A percentile compares a stretch with the other conserved stretches of the same genome.
phyloP scores from a whole-genome alignment of 2,113 vertebrate genomes.

The Orycteropus afer region DNA sequence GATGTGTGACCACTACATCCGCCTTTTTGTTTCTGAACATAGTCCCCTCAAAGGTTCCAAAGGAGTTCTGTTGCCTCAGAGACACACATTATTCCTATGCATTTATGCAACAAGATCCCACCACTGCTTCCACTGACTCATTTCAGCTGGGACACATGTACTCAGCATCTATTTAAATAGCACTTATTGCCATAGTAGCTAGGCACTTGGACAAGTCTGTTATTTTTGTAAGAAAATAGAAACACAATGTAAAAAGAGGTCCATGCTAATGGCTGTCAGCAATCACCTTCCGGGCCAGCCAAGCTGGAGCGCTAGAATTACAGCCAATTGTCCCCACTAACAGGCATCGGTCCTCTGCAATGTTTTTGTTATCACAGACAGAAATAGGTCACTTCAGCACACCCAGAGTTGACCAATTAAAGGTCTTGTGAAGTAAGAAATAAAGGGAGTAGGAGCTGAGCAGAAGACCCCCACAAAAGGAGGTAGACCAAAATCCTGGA shows the following conservation, averaged over 20 bases:
- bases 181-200: conserved; percentile 63
- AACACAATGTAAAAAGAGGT: conserved; percentile 55
- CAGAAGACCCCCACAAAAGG: not conserved
- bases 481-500: not conserved
- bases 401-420: conserved; percentile 56
- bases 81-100: conserved; percentile 30
- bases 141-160: conserved; percentile 43
- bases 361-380: conserved; percentile 53
- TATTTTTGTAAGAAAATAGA: conserved; percentile 71
- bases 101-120: conserved; percentile 55
- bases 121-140: conserved; percentile 49
- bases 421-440: conserved; percentile 47
- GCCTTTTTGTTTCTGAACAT: not conserved
- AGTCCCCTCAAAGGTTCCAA: not conserved
- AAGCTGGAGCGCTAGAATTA: conserved; percentile 67
- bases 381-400: conserved; percentile 71
- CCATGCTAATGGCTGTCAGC: not conserved
- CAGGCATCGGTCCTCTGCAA: conserved; percentile 63
- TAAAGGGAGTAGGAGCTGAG: not conserved
- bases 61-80: conserved; percentile 30
- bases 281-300: conserved; percentile 49
- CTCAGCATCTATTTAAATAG: conserved; percentile 71
- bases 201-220: conserved; percentile 56
- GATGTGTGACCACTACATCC: not conserved
- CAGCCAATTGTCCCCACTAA: conserved; percentile 65